Conservation (phyloP, 1,140 invertebrate genomes). For the Doryteuthis pealeii region DNA sequence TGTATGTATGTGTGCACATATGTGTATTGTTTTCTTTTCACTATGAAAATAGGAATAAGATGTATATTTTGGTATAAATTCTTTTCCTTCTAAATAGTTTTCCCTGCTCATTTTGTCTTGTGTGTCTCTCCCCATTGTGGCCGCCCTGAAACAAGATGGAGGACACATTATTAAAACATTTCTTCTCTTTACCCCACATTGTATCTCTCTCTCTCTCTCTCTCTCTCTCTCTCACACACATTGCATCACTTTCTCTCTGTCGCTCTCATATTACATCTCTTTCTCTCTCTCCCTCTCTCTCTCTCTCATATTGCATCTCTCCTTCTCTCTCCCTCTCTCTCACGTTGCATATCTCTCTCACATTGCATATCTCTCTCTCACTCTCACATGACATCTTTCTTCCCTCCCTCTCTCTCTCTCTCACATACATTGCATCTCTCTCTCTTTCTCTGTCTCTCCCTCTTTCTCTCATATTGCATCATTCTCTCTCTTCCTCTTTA, state of each 20-base stretch:
- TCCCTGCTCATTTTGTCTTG: no score
- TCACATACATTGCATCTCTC: background rate
- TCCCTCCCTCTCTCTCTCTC: background rate
- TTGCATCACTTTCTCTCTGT: background rate
- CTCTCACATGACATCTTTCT: background rate
- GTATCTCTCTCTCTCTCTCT: no score
- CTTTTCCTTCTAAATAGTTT: no score
- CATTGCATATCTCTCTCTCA: background rate
- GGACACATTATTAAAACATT: no score
- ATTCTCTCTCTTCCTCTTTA: background rate
- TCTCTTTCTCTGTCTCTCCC: background rate
- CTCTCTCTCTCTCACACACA: constrained; percentile 15
- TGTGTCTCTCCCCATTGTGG: no score
- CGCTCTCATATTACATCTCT: background rate
- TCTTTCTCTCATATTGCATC: background rate
- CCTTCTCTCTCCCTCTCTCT: background rate
- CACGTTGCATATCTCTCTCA: background rate
- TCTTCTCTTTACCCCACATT: no score
- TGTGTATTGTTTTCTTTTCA: no score
- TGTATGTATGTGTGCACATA: no score
- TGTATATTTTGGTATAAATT: no score
- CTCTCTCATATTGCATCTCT: background rate
- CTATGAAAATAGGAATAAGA: no score
- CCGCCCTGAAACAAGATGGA: no score
- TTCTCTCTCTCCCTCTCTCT: background rate